phyloP scores from a whole-genome alignment of 2,888 invertebrate genomes.

The Tenthredo livida region DNA sequence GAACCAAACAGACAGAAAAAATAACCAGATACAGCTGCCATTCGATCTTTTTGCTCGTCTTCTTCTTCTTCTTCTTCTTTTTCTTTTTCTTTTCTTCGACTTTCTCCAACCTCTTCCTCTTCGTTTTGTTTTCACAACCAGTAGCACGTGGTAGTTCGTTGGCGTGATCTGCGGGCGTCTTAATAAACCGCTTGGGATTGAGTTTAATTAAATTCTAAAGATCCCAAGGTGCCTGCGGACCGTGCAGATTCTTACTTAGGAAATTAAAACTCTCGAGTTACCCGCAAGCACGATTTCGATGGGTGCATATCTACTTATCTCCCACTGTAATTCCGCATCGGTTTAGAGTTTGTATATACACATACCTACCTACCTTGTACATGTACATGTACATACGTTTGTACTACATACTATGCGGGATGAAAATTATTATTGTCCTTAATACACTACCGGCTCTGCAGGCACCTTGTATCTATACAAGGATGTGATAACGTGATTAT shows the following conservation, averaged over 20 bases:
- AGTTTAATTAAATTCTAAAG: slow-evolving; percentile 51
- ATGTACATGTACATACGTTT: no score
- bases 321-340: not conserved
- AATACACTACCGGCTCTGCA: not conserved
- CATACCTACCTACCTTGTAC: no score
- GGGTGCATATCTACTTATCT: not conserved
- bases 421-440: not conserved
- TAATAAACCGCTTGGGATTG: slow-evolving; percentile 47
- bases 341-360: not conserved
- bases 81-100: not conserved
- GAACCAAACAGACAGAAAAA: not conserved
- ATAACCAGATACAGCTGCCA: not conserved
- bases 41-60: no score
- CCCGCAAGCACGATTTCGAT: not conserved
- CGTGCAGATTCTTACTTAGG: not conserved
- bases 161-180: slow-evolving; percentile 34
- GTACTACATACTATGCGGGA: not conserved
- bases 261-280: slow-evolving; percentile 29
- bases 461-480: not conserved
- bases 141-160: not conserved
- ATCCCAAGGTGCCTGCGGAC: slow-evolving; percentile 14
- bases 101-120: no score
- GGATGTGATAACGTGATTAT: slow-evolving; percentile 6
- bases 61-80: not conserved
- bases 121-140: not conserved